These are phyloP conservation scores for Colinus virginianus DNA, from an alignment of 2,113 vertebrate genomes.

Conservation along the genomic window DNA sequence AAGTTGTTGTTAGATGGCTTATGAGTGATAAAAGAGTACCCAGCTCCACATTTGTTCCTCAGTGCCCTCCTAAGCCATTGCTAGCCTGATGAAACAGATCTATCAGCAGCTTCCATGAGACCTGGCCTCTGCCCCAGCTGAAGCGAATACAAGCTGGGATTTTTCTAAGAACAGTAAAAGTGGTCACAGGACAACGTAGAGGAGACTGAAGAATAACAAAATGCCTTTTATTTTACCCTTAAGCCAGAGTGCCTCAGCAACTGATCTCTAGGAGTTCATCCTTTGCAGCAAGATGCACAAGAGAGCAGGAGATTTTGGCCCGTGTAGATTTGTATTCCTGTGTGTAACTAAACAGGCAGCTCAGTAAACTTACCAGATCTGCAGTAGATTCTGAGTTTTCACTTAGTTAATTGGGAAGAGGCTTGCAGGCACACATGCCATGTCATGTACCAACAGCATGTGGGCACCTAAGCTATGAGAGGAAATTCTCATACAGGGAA, in stretches of 20 bases:
- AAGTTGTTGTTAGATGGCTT: neutral
- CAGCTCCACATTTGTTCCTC: neutral
- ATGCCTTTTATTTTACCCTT: neutral
- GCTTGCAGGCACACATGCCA: neutral
- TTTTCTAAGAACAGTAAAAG: neutral
- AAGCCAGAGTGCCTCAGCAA: neutral
- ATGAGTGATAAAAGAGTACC: neutral
- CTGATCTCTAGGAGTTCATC: neutral
- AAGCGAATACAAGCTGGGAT: neutral
- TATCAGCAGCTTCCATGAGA: neutral
- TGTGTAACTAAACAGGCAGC: neutral
- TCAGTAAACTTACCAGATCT: neutral
- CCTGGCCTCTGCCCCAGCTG: neutral
- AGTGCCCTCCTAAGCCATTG: neutral
- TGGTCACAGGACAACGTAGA: neutral
- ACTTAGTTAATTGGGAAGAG: neutral
- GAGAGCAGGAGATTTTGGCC: neutral
- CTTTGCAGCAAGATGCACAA: neutral
- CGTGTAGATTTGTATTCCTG: neutral
- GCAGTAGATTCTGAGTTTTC: neutral
- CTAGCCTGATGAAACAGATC: neutral
- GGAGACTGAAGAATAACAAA: neutral
- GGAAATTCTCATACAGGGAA: neutral
- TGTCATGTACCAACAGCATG: neutral
- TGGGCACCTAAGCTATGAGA: neutral